A percentile compares a stretch with the other conserved stretches of the same genome.
These are phyloP conservation scores for Halichondria panicea DNA, from an alignment of 37 sponge, comb jelly and placozoan species.

Conservation along the genomic window DNA sequence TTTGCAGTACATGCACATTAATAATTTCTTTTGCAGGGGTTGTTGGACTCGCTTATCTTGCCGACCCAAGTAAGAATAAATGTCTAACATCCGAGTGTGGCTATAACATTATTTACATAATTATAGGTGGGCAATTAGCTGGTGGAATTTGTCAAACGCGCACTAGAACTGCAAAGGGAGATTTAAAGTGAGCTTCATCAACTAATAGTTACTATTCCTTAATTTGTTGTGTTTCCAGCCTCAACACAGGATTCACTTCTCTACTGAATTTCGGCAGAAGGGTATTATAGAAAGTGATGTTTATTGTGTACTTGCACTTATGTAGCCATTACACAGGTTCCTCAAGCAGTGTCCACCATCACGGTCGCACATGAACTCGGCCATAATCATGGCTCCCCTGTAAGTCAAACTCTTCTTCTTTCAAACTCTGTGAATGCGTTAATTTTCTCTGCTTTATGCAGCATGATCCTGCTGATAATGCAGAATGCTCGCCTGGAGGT, in stretches of 20 bases:
- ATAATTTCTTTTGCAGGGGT: slow-evolving; percentile 17
- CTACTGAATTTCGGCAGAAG: slow-evolving; percentile 55
- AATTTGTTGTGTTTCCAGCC: slow-evolving; percentile 18
- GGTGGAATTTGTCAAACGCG: slow-evolving; percentile 57
- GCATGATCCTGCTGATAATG: slow-evolving; percentile 67
- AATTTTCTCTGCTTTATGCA: slow-evolving; percentile 3
- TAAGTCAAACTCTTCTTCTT: slow-evolving; percentile 2
- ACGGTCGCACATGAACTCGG: slow-evolving; percentile 79
- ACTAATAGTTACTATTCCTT: background rate
- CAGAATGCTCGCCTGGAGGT: slow-evolving; percentile 46
- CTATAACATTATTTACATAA: background rate
- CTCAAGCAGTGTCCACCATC: slow-evolving; percentile 54
- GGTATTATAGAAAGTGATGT: background rate
- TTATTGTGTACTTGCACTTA: background rate
- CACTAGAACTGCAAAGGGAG: slow-evolving; percentile 27
- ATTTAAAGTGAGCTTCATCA: slow-evolving; percentile 36
- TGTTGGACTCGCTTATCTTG: slow-evolving; percentile 68
- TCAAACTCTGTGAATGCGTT: background rate
- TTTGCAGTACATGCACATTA: background rate
- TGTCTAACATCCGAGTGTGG: background rate
- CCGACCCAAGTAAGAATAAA: slow-evolving; percentile 51
- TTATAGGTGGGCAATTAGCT: slow-evolving; percentile 31
- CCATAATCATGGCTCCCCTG: slow-evolving; percentile 78
- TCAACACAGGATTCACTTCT: slow-evolving; percentile 77
- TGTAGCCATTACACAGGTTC: slow-evolving; percentile 25